Percentiles rank a stretch among this genome's conserved stretches.
Conservation (phyloP, 2,113 vertebrate genomes). For the Hymenochirus boettgeri region DNA sequence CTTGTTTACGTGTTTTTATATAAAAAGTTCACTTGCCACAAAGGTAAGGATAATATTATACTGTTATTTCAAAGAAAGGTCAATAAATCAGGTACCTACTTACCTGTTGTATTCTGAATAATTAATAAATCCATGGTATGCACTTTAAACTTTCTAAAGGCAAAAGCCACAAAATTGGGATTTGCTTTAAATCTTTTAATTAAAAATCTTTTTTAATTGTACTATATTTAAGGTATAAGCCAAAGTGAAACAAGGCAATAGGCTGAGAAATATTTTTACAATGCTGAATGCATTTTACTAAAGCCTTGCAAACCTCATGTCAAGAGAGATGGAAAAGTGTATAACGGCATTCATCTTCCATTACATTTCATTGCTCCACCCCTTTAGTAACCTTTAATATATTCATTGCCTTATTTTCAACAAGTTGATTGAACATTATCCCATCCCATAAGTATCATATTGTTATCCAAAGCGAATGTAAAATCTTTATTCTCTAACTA, state of each 20-base stretch:
- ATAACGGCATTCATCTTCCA: slow-evolving; percentile 41
- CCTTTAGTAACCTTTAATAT: slow-evolving; percentile 61
- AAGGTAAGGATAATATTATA: too few relatives aligned
- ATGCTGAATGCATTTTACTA: slow-evolving; percentile 15
- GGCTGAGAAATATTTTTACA: neutral
- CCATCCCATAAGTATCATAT: slow-evolving; percentile 63
- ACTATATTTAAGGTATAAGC: neutral
- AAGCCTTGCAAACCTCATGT: slow-evolving; percentile 14
- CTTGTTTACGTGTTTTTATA: too few relatives aligned
- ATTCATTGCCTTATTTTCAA: slow-evolving; percentile 83
- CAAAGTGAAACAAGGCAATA: neutral
- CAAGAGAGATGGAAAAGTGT: slow-evolving; percentile 41
- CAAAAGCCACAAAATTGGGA: too few relatives aligned
- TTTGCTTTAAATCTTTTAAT: too few relatives aligned
- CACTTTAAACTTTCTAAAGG: too few relatives aligned
- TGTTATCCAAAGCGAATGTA: slow-evolving; percentile 71
- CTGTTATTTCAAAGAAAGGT: too few relatives aligned
- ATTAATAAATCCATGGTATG: too few relatives aligned
- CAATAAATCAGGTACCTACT: too few relatives aligned
- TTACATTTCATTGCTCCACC: slow-evolving; percentile 38
- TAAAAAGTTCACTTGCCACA: too few relatives aligned
- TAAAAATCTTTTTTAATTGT: too few relatives aligned
- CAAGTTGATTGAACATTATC: slow-evolving; percentile 87
- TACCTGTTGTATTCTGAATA: too few relatives aligned
- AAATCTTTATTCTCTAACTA: slow-evolving; percentile 84